Evolutionary conservation across 1,140 invertebrate species (phyloP), one percentile per base, ranked within the genome.

Genomic region (Streblospio benedicti): DNA sequence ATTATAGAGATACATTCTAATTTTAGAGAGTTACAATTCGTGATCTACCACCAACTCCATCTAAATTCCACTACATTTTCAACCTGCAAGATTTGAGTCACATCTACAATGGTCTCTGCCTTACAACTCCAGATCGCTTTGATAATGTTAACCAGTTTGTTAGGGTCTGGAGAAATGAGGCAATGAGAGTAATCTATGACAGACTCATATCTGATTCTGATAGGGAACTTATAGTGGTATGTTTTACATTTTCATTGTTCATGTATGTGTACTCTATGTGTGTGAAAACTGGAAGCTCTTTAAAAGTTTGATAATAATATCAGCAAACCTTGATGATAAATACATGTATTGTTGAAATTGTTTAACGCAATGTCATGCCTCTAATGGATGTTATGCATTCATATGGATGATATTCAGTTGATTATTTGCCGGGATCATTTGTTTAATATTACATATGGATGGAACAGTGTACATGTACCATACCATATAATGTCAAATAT

Each of bases 1-100:
- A 49, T 49, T 16, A n/a, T 9, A 20, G 23, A 49, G 9, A 20
- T 44, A 2, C 27, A 61, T 41, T 38, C 59, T 62, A 33, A 50
- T 45, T 53, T 64, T n/a, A 69, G 54, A 76, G 71, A 53, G 71
- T 83, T 54, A 81, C 89, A 32, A 84, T 87, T 52, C 78, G 81
- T 18, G 85, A 90, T 64, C 72, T 94, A 52, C 88, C 90, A n/a
- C 90, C 91, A 18, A 93, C 90, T 0, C 92, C 92, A 3, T 87
- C 86, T 3, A 93, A 91, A 74, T 94, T 94, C 78, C 91, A 94
- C 75, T 94, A 94, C 75, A 90, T 93, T 60, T 95, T 93, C 77
- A 94, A 93, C 74, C 82, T 94, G 75, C 83, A 90, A 61, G 91
- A 95, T 80, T 77, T 95, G 49, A 91, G 89, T 1, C 83, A 89